Evolutionary conservation across 2,113 vertebrate genomes (phyloP).

Genomic region (Cyanistes caeruleus): DNA sequence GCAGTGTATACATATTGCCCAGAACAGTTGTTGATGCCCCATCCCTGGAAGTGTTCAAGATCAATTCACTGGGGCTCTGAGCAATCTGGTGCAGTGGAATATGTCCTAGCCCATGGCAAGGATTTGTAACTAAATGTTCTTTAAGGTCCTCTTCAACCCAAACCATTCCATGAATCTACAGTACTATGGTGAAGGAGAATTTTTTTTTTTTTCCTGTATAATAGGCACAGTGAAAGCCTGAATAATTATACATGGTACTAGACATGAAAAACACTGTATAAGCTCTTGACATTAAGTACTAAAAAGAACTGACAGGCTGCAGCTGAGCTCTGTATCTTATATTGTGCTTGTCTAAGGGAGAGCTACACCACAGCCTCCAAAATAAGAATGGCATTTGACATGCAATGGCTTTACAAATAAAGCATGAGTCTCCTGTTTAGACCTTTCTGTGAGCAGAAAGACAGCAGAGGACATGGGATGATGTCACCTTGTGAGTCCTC

Average conservation of each 20-base stretch:
- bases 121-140: neutral
- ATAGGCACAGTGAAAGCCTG: neutral
- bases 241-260: neutral
- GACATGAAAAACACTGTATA: neutral
- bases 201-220: neutral
- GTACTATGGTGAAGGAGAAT: neutral
- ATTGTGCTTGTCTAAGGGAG: neutral
- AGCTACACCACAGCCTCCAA: neutral
- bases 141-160: neutral
- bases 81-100: rapidly evolving
- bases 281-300: neutral
- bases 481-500: neutral
- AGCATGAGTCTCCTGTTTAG: neutral
- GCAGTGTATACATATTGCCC: no score
- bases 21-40: neutral
- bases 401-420: neutral
- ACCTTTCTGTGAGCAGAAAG: neutral
- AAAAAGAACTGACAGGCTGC: neutral
- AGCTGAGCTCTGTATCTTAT: neutral
- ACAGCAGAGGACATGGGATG: neutral
- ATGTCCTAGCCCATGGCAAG: rapidly evolving
- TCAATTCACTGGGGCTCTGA: neutral
- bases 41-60: neutral
- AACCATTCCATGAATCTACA: neutral
- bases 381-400: neutral